Base-by-base conservation (phyloP, 1,140 invertebrate genomes). In the Bathynomus jamesi region DNA sequence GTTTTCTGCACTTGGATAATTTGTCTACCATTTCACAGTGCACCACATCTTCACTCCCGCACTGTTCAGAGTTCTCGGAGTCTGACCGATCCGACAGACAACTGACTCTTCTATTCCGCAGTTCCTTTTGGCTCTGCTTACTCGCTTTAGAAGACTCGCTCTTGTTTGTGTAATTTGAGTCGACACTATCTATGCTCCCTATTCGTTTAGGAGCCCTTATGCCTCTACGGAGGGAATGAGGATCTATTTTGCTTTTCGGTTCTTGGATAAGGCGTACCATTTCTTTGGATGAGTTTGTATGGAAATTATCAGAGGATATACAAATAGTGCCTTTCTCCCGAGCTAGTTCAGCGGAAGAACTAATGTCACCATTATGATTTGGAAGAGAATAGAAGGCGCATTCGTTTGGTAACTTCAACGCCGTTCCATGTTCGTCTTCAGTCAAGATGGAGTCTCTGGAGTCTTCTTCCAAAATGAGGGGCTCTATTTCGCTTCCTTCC, bases 1-100 rank as follows among this genome's bases (percentile, higher is more conserved):
- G 67, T 73, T 72, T 74, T 74, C 76, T 61, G 62, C 32, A 67
- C 61, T 72, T 70, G 61, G 40, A 64, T 13, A 65, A 30, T 69
- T 74, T 74, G 61, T 74, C 67, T 64, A 77, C 71, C 71, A 75
- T 75, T 67, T 75, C 73, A 62, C 62, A 71, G 13, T 67, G 11
- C 11, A 66, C 30, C 40, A 71, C 65, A 68, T 75, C 73, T 64
- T 61, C 69, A 17, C 69, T 61, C 65, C 73, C 71, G 27, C 69
- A 65, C 27, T 69, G 71, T 65, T 75, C 73, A 30, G 73, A 75
- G 13, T 27, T 32, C 61, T 75, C 73, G 61, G 73, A 75, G 60
- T 75, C 73, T 1, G 73, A 75, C 31, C 66, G 70, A 24, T 75
- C 73, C 11, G 73, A 75, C 24, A 69, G 76, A 69, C 70, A 74